Evolutionary conservation across 2,888 invertebrate species (phyloP), one percentile per base, ranked within the genome.

Genomic region (Clunio marinus): DNA sequence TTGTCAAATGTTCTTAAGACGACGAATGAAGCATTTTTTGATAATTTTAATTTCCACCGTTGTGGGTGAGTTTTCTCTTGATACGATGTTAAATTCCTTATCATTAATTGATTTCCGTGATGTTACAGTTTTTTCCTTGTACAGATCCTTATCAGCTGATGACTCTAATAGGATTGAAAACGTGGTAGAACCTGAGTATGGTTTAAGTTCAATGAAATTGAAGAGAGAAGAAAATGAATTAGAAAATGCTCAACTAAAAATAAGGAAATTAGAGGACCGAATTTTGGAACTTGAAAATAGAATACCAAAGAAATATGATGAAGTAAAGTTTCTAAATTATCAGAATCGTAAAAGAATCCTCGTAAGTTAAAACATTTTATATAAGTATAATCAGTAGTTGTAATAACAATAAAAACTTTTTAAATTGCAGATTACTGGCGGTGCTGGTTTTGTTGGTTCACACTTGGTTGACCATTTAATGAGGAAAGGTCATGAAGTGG

Each of bases 361-460:
- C 80, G 92, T 95, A 76, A 80, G 81, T 74, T 13, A 28, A 20
- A 15, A 46, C 51, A 37, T 1, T 32, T 55, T 3, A n/a, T 15
- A n/a, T n/a, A n/a, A n/a, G n/a, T n/a, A n/a, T n/a, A n/a, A n/a
- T n/a, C n/a, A n/a, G n/a, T 35, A 37, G n/a, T 60, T 60, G 7
- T 17, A 2, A 35, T 28, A 28, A 24, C 41, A 41, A 58, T 2
- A 25, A 60, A 51, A 28, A 15, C 2, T 58, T 70, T 71, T n/a
- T n/a, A 69, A 70, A 70, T 75, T 81, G 45, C 78, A 91, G 86
- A 86, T 95, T 65, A 96, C 96, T 5, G 97, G 97, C 57, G 97
- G 97, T 10, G 97, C 97, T 4, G 98, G 97, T 1, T 98, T 98
- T 81, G 97, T 98, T n/a, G 99, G 99, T 0, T 98, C 97, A 0